Base-by-base conservation (phyloP, 2,888 invertebrate species). In the Aphrophora alni region DNA sequence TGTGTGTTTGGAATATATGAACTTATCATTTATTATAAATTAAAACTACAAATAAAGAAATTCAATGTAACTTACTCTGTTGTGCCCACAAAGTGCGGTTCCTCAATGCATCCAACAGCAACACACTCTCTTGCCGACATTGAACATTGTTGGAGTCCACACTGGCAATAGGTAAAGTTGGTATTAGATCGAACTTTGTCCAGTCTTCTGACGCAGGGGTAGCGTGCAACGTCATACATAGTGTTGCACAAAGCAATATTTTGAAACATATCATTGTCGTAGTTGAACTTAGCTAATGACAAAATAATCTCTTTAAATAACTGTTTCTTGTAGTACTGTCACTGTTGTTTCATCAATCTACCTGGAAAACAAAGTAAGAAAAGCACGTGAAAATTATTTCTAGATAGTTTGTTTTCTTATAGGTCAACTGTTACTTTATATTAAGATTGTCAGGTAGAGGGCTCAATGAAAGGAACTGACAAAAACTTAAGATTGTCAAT, bases 71-170 rank as follows among this genome's bases (percentile, higher is more conserved):
- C 83, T 81, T 80, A 84, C 84, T 84, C 70, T 84, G 84, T 70
- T 81, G 80, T 0, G 84, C 84, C 84, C 84, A 84, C 24, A 84
- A 74, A 8, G 84, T 84, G 75, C 80, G 78, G 72, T 84, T 84
- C 70, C 70, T 38, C 69, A 84, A 51, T 21, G 68, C 77, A 17
- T 28, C 38, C 26, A 80, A 72, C 12, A 84, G 70, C 17, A 51
- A 79, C 0, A 82, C 44, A 38, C 83, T 83, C 27, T 84, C 83
- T 8, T 70, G 25, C 68, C 80, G 72, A 27, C 84, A 84, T 72
- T 81, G 75, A 14, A 78, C 21, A 59, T 83, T 81, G 10, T 77
- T 25, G 17, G 84, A 81, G 38, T 82, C 77, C 38, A 81, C 75
- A 21, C 75, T 80, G 10, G 81, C 80, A 51, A 82, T 84, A 24